Conservation (phyloP, 2,113 vertebrate genomes). For the Clupea harengus region DNA sequence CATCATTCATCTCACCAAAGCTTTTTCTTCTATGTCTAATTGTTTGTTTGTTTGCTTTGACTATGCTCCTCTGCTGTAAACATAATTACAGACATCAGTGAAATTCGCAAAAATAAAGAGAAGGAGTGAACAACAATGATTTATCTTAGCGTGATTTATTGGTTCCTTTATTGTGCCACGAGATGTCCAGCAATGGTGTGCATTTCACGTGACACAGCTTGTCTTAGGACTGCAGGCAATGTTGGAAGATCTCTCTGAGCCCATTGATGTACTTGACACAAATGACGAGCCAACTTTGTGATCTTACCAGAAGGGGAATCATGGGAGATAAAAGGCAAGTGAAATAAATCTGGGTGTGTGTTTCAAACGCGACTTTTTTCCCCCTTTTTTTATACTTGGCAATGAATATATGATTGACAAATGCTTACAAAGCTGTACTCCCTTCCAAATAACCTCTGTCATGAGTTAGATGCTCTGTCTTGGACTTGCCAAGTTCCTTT, state of each 20-base stretch:
- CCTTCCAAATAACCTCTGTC: not conserved
- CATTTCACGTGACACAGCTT: conserved; percentile 5
- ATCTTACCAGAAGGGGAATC: not conserved
- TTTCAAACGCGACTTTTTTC: not conserved
- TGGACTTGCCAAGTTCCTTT: conserved; percentile 38
- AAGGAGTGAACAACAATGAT: conserved; percentile 7
- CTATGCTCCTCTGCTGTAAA: not conserved
- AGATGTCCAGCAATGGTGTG: not conserved
- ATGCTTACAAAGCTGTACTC: conserved; percentile 36
- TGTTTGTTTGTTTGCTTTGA: not conserved
- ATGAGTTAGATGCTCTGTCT: conserved; percentile 3
- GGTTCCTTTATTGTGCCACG: not conserved
- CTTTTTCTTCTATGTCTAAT: too few relatives aligned
- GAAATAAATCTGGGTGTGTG: not conserved
- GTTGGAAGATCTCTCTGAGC: not conserved
- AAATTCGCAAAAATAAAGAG: not conserved
- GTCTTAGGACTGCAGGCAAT: not conserved
- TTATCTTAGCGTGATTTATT: conserved; percentile 34
- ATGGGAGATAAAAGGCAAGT: conserved; percentile 1
- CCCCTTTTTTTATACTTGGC: not conserved
- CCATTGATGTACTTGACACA: not conserved
- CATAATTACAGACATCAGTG: not conserved
- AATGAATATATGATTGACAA: conserved; percentile 37
- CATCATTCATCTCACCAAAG: too few relatives aligned
- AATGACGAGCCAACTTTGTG: not conserved